Evolutionary conservation across 2,113 vertebrate genomes (phyloP), one percentile per base, ranked within the genome.

Genomic region (Corapipo altera): DNA sequence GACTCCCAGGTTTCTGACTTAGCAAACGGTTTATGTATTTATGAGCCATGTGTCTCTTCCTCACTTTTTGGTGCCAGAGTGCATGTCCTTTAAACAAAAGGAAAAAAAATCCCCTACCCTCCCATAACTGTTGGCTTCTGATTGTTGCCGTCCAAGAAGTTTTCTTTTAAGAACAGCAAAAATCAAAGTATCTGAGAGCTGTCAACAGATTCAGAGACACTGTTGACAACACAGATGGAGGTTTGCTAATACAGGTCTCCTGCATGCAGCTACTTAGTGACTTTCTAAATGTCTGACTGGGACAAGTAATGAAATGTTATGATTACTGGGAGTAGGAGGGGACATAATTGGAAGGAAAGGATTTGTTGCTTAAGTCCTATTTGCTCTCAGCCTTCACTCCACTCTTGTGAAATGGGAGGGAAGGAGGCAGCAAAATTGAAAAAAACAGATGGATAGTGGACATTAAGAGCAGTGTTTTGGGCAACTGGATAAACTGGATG

Each of bases 1-100:
- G 93, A 92, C 94, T 97, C 95, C 90, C 91, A 95, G 92, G 76
- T 96, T 97, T 97, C 96, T 96, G 95, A 96, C 93, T 97, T 96
- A 97, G 95, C 87, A 81, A 92, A 94, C 3, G 2, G 69, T 89
- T 95, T 92, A 77, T 95, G 33, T 91, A 91, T 94, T 95, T 95
- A 95, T 90, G 76, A 95, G 86, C 91, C 82, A 39, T 85, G 69
- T 94, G 72, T 84, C 59, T 96, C 89, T 97, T 97, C 85, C 3
- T 6, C 85, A 33, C 69, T 91, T 75, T 62, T 89, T 4, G 12
- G 66, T 94, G 90, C 93, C 76, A 73, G 57, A 66, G 75, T 76
- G 80, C 83, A 39, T 44, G 64, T 95, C 83, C 83, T 93, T 86
- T 92, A 94, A 89, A 95, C 54, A 93, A 94, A 94, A 93, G 62